phyloP scores from a whole-genome alignment of 92 coral and sea anemone genomes.

The Bergia sp. region DNA sequence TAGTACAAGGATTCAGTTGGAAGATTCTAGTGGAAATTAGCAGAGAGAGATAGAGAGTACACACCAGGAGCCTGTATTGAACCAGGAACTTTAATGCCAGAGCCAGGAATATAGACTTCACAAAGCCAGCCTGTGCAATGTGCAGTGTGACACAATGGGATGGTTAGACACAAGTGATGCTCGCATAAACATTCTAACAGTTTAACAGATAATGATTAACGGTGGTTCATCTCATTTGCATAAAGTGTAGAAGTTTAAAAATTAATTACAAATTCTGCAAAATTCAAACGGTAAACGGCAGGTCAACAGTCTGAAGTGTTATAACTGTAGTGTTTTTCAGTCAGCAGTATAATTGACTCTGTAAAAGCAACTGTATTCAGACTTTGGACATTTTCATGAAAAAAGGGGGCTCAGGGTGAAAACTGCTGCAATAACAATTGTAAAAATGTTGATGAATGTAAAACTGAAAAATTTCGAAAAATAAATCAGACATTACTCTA shows the following conservation, averaged over 20 bases:
- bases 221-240: not conserved
- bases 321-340: not conserved
- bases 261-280: not conserved
- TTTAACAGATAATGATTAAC: constrained; percentile 22
- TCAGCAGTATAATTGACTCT: not conserved
- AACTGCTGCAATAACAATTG: too few species aligned
- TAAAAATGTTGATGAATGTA: too few species aligned
- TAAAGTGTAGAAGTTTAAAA: not conserved
- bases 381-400: too few species aligned
- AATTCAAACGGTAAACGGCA: not conserved
- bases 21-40: constrained; percentile 35
- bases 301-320: not conserved
- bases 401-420: not conserved
- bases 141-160: constrained; percentile 46
- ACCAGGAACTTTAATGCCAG: constrained; percentile 99
- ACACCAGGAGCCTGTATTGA: constrained; percentile 98
- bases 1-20: constrained; percentile 4
- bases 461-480: not conserved
- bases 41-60: constrained; percentile 58
- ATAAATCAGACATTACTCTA: not conserved
- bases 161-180: constrained; percentile 51
- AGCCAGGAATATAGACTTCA: constrained; percentile 93
- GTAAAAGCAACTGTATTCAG: not conserved
- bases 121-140: constrained; percentile 91
- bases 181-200: constrained; percentile 37